Conservation (phyloP, 2,113 vertebrate genomes). For the Rhodinocichla rosea region DNA sequence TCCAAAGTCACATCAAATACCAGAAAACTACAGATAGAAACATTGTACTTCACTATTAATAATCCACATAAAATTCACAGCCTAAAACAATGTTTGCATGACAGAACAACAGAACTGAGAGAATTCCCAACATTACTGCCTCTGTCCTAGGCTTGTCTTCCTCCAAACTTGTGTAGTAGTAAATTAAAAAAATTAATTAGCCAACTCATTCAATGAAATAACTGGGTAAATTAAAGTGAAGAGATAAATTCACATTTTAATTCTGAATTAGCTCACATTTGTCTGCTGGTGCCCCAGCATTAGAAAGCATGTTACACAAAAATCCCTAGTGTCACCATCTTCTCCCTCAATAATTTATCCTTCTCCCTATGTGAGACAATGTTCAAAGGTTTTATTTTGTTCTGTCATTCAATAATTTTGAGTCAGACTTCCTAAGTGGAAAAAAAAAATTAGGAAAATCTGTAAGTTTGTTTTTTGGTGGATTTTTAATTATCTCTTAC, state of each 20-base stretch:
- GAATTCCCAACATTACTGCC: neutral
- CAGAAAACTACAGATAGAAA: neutral
- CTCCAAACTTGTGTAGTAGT: neutral
- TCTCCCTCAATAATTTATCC: neutral
- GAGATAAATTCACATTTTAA: slow-evolving; percentile 1
- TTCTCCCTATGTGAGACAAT: neutral
- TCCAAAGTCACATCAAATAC: neutral
- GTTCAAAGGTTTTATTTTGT: neutral
- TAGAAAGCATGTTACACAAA: neutral
- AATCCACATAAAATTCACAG: neutral
- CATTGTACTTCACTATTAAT: neutral
- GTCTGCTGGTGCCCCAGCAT: neutral
- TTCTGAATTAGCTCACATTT: neutral
- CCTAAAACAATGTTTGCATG: neutral
- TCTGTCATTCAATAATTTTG: neutral
- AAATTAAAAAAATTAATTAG: neutral
- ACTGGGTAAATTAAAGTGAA: neutral
- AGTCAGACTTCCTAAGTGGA: neutral
- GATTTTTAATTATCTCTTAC: neutral
- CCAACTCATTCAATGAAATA: neutral
- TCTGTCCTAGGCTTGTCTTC: neutral
- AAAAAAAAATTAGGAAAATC: neutral
- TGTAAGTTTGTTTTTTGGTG: neutral
- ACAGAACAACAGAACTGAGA: neutral
- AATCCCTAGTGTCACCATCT: neutral